These are phyloP conservation scores for Sternarchorhynchus goeldii DNA, from an alignment of 2,797 vertebrate genomes.

Conservation along the genomic window DNA sequence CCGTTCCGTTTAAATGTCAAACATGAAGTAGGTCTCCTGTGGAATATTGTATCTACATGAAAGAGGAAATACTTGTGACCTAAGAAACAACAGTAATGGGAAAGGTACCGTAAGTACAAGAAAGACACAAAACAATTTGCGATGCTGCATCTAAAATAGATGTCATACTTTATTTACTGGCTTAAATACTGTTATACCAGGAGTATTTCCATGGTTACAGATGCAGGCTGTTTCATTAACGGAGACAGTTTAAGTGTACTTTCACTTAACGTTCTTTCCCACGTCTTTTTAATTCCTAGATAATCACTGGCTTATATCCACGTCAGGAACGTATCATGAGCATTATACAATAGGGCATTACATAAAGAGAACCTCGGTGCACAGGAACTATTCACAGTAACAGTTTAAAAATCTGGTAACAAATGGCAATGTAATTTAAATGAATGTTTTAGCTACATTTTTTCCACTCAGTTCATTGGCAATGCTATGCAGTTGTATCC, in stretches of 20 bases:
- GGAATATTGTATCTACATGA: not conserved
- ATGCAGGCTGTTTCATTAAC: constrained; percentile 4
- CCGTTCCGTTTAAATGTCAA: not conserved
- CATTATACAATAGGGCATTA: no score
- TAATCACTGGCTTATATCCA: not conserved
- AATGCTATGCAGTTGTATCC: no score
- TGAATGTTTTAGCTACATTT: not conserved
- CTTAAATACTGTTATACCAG: constrained; percentile 12
- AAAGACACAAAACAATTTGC: not conserved
- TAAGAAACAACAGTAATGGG: not conserved
- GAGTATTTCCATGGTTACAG: constrained; percentile 30
- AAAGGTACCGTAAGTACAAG: not conserved
- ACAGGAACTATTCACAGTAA: no score
- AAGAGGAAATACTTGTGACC: not conserved
- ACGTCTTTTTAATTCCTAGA: not conserved
- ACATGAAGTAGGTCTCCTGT: not conserved
- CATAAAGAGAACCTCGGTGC: no score
- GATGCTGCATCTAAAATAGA: not conserved
- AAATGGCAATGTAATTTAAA: no score
- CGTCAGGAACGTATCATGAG: not conserved
- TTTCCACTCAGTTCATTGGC: no score
- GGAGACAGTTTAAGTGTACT: not conserved
- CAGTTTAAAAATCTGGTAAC: no score
- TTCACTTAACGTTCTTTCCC: not conserved
- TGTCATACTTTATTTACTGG: not conserved